phyloP scores from a whole-genome alignment of 2,113 vertebrate species.

The Bos indicus region DNA sequence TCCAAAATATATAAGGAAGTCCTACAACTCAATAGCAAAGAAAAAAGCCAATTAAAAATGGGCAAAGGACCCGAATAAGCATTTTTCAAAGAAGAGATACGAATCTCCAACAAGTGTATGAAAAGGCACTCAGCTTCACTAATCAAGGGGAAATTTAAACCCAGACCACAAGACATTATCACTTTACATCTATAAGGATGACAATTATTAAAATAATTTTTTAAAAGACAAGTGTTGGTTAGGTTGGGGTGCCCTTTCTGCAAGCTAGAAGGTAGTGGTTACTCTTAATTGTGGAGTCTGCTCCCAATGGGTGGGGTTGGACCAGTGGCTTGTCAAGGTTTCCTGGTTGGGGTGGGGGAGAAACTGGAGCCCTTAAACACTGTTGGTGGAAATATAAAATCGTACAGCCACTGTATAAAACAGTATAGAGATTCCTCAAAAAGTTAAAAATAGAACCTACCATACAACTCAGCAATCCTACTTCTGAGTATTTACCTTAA shows the following conservation, averaged over 20 bases:
- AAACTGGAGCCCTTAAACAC: neutral
- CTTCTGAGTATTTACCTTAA: neutral
- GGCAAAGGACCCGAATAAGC: neutral
- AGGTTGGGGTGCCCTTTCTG: neutral
- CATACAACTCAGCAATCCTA: neutral
- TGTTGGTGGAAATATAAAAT: neutral
- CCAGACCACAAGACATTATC: neutral
- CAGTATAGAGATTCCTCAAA: neutral
- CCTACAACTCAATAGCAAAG: neutral
- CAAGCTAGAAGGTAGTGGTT: neutral
- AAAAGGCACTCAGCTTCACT: neutral
- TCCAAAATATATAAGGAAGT: neutral
- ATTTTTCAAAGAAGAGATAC: neutral
- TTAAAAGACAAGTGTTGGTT: neutral
- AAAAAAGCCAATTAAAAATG: neutral
- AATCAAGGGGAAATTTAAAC: neutral
- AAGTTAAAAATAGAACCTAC: neutral
- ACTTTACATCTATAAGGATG: neutral
- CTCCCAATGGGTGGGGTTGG: neutral
- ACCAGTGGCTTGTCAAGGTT: neutral
- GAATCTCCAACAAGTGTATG: neutral
- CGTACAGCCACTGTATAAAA: neutral
- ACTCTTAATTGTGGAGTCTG: neutral
- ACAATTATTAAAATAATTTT: neutral
- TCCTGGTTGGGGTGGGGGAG: neutral